Evolutionary conservation across 1,140 invertebrate genomes (phyloP).

Genomic region (Macrosteles quadrilineatus): DNA sequence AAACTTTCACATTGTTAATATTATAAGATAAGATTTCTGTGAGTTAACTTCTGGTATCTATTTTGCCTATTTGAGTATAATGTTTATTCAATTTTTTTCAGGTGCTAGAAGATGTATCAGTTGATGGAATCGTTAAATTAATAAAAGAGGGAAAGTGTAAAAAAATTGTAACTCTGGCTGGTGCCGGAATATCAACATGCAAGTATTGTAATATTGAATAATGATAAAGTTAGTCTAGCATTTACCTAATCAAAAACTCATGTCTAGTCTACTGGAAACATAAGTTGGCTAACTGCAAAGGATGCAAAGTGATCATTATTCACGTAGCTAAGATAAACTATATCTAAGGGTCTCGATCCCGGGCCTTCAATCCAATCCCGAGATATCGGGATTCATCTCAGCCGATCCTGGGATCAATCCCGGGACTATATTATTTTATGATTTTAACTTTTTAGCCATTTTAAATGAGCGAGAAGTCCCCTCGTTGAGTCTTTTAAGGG

Average conservation of each 20-base stretch:
- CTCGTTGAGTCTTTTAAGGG: too few relatives aligned
- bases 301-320: neutral
- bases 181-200: conserved; percentile 95
- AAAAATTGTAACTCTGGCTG: conserved; percentile 90
- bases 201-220: conserved; percentile 50
- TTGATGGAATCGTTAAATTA: conserved; percentile 71
- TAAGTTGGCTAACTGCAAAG: neutral
- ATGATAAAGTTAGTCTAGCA: conserved; percentile 17
- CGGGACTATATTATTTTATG: too few relatives aligned
- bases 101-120: conserved; percentile 57
- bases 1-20: too few relatives aligned
- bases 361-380: too few relatives aligned
- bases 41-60: too few relatives aligned
- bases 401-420: too few relatives aligned
- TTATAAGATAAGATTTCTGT: too few relatives aligned
- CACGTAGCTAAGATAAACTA: neutral
- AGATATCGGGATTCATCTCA: neutral
- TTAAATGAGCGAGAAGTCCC: too few relatives aligned
- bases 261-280: neutral
- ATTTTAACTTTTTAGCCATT: too few relatives aligned
- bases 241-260: conserved; percentile 22
- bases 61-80: too few relatives aligned
- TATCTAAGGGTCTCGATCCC: too few relatives aligned
- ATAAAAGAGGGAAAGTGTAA: conserved; percentile 74
- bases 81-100: too few relatives aligned